phyloP scores from a whole-genome alignment of 2,113 vertebrate species.

The Rhipidura dahli region DNA sequence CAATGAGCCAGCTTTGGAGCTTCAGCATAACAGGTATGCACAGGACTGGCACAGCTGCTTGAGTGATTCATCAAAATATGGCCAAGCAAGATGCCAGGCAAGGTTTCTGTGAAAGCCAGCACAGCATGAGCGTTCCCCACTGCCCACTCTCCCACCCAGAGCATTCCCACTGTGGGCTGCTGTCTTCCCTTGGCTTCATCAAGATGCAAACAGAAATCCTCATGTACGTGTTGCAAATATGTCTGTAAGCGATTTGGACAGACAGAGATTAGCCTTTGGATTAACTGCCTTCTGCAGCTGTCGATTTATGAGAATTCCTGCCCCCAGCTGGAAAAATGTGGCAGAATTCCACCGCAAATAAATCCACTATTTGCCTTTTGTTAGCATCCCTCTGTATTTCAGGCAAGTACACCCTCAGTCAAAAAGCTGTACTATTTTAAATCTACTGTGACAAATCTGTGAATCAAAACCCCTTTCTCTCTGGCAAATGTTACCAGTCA shows the following conservation, averaged over 20 bases:
- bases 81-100: neutral
- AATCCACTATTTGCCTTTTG: conserved; percentile 22
- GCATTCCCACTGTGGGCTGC: neutral
- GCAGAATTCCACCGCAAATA: conserved; percentile 14
- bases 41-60: neutral
- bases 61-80: neutral
- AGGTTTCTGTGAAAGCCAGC: neutral
- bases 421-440: conserved; percentile 31
- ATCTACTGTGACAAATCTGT: conserved; percentile 38
- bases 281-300: conserved; percentile 48
- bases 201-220: neutral
- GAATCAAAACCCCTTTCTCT: conserved; percentile 37
- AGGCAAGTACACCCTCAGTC: neutral
- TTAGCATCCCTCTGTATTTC: neutral
- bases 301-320: conserved; percentile 37
- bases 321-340: conserved; percentile 36
- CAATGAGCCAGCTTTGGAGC: neutral
- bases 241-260: conserved; percentile 33
- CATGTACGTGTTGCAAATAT: neutral
- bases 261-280: conserved; percentile 49
- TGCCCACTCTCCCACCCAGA: neutral
- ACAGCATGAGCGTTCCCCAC: neutral
- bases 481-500: conserved; percentile 36
- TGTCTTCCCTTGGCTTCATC: neutral
- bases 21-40: neutral